A percentile compares a stretch with the other conserved stretches of the same genome.
Conservation (phyloP, 2,888 invertebrate genomes). For the Plagodis dolabraria region DNA sequence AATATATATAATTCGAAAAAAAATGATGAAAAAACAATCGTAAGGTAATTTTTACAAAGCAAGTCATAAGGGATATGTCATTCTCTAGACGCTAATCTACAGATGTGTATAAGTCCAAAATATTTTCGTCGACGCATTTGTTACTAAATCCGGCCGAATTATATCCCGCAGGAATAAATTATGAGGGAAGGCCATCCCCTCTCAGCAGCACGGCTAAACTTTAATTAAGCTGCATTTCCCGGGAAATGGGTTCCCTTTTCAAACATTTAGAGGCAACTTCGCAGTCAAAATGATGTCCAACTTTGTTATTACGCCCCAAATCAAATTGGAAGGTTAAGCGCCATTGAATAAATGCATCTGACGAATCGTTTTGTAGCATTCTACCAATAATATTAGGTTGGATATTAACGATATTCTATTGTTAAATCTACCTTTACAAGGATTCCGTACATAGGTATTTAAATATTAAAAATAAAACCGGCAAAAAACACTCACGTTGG, state of each 20-base stretch:
- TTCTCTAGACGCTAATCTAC: constrained; percentile 18
- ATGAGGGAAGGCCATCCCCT: constrained; percentile 71
- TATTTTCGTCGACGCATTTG: constrained; percentile 65
- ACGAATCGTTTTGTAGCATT: background rate
- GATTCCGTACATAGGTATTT: too few relatives aligned
- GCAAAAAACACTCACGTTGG: too few relatives aligned
- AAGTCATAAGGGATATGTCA: constrained; percentile 9
- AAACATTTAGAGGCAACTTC: constrained; percentile 66
- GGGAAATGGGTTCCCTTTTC: constrained; percentile 71
- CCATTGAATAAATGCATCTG: background rate
- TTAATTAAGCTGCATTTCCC: constrained; percentile 79
- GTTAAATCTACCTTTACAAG: too few relatives aligned
- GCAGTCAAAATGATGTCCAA: constrained; percentile 54
- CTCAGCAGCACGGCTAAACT: constrained; percentile 72
- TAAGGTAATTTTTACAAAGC: constrained; percentile 14
- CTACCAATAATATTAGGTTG: too few relatives aligned
- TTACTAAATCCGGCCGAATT: constrained; percentile 74
- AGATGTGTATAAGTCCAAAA: constrained; percentile 57
- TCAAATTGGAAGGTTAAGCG: constrained; percentile 43
- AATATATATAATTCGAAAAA: too few relatives aligned
- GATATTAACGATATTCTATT: too few relatives aligned
- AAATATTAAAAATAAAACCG: too few relatives aligned
- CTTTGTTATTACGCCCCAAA: constrained; percentile 40
- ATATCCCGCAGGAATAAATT: constrained; percentile 78
- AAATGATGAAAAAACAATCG: too few relatives aligned